A percentile compares a stretch with the other conserved stretches of the same genome.
Evolutionary conservation across 2,888 invertebrate genomes (phyloP).

Genomic region (Latrodectus hesperus): DNA sequence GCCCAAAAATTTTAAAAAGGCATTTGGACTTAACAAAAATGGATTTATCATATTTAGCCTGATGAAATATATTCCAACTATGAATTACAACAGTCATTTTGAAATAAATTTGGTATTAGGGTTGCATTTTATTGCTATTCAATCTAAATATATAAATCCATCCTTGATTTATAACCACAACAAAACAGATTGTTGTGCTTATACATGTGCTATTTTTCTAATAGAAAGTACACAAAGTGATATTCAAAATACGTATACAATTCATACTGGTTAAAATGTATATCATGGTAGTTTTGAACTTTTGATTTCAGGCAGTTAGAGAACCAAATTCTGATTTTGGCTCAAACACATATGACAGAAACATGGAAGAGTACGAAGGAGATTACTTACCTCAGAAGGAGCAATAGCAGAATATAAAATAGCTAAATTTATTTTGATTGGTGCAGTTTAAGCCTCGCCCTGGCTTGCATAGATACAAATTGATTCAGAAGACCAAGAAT

Average conservation of each 20-base stretch:
- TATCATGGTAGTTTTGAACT: constrained; percentile 47
- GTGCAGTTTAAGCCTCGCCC: constrained; percentile 68
- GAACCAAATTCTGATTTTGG: constrained; percentile 65
- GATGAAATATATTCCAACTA: neutral
- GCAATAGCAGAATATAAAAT: constrained; percentile 55
- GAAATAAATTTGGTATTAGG: neutral
- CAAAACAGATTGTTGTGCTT: neutral
- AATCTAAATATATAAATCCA: neutral
- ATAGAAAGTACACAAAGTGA: constrained; percentile 38
- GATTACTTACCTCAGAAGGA: constrained; percentile 8
- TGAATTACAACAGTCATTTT: neutral
- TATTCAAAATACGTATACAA: constrained; percentile 66
- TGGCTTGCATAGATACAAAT: constrained; percentile 47
- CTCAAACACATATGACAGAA: constrained; percentile 59
- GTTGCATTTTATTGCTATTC: neutral
- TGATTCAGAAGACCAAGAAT: constrained; percentile 40
- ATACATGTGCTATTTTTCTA: neutral
- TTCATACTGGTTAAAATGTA: constrained; percentile 20
- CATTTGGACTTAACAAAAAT: constrained; percentile 10
- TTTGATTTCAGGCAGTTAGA: constrained; percentile 67
- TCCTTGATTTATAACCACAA: constrained; percentile 1
- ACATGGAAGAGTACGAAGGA: constrained; percentile 56
- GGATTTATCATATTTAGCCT: neutral
- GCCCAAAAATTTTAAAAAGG: constrained; percentile 26
- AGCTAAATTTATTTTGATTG: constrained; percentile 61